phyloP scores from a whole-genome alignment of 2,113 vertebrate species.

The Riparia riparia region DNA sequence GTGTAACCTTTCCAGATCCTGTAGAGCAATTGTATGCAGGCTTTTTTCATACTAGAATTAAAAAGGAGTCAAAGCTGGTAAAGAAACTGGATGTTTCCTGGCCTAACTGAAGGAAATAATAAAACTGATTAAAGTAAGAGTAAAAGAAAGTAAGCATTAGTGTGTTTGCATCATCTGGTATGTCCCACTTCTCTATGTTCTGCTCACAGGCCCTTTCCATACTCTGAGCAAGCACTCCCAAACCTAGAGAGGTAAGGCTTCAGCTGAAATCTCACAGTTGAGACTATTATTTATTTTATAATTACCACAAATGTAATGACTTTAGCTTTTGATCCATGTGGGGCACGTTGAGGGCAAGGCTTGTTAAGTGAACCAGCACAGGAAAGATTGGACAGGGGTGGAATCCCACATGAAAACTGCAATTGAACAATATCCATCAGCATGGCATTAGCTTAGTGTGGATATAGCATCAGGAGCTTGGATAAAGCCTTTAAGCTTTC shows the following conservation, averaged over 20 bases:
- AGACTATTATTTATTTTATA: background rate
- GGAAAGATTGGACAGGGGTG: background rate
- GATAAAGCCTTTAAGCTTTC: background rate
- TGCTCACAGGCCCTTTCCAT: constrained; percentile 12
- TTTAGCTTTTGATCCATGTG: background rate
- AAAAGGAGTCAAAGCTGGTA: background rate
- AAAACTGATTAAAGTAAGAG: background rate
- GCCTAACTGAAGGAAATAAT: constrained; percentile 23
- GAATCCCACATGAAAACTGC: constrained; percentile 20
- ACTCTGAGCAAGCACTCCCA: constrained; percentile 36
- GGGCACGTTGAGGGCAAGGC: background rate
- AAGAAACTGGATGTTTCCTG: constrained; percentile 46
- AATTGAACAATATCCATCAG: constrained; percentile 21
- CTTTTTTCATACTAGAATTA: background rate
- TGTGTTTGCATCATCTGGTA: constrained; percentile 16
- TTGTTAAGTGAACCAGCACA: background rate
- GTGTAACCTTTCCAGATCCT: background rate
- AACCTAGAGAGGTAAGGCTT: constrained; percentile 30
- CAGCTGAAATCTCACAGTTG: constrained; percentile 32
- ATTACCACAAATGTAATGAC: background rate
- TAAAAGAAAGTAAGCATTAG: background rate
- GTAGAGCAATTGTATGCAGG: background rate
- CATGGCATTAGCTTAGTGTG: background rate
- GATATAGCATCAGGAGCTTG: background rate
- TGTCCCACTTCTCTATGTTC: background rate